Percentiles rank a stretch among this genome's conserved stretches.
Conservation (phyloP, 1,140 invertebrate species). For the Drosophila subobscura region DNA sequence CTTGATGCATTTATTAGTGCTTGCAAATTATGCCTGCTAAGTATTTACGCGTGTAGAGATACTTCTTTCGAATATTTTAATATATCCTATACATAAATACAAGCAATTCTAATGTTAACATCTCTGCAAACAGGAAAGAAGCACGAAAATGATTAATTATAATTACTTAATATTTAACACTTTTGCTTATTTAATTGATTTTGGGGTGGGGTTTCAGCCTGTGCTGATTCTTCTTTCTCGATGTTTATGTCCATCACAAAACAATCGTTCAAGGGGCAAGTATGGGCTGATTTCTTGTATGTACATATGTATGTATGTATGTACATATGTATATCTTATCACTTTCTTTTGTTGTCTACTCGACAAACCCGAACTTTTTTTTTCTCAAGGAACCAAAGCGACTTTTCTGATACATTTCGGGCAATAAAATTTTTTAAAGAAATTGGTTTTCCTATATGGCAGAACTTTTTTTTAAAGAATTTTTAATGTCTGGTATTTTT, state of each 20-base stretch:
- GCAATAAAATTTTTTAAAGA: no score
- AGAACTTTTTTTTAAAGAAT: no score
- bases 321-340: no score
- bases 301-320: no score
- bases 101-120: conserved; percentile 33
- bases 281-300: conserved; percentile 5
- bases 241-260: not conserved
- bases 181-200: conserved; percentile 37
- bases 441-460: no score
- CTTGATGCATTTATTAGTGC: conserved; percentile 8
- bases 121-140: conserved; percentile 34
- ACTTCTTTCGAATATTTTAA: conserved; percentile 47
- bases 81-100: conserved; percentile 12
- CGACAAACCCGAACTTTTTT: no score
- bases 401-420: no score
- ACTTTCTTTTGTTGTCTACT: no score
- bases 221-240: not conserved
- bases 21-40: conserved; percentile 10
- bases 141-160: conserved; percentile 38
- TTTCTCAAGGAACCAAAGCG: no score
- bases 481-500: no score
- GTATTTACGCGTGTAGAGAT: conserved; percentile 64
- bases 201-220: conserved; percentile 9
- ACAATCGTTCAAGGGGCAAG: conserved; percentile 28
- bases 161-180: conserved; percentile 34